Evolutionary conservation across 2,888 invertebrate species (phyloP), one percentile per base, ranked within the genome.

Genomic region (Phyto melanocephala): DNA sequence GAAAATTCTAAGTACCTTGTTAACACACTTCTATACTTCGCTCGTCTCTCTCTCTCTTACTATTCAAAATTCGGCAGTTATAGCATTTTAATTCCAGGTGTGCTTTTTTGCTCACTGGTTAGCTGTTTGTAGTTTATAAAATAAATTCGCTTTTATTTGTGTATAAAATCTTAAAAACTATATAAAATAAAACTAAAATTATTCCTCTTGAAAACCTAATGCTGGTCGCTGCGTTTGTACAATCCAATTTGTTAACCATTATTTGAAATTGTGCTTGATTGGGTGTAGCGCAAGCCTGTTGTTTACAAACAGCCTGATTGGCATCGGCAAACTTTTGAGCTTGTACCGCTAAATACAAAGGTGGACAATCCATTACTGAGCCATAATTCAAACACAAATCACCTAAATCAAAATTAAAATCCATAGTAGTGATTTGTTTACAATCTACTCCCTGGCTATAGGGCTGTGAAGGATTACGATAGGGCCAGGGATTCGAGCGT

Each of bases 291-390:
- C 96, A 96, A 2, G 90, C 91, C 11, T 87, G 81, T 86, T 94
- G 94, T 93, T 90, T 92, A 86, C 95, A 95, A 42, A 85, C 83
- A 13, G 88, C 90, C 10, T 86, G 82, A 13, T 71, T 71, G 7
- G 65, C 11, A 20, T 71, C 42, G 0, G 87, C 86, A 67, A 88
- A 89, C 0, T 85, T 75, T 71, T 88, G 87, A 4, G 90, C 87
- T 87, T 93, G 92, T 4, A 96, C 93, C 0, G 95, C 95, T 45
- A 96, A 86, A 88, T 94, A 94, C n/a, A 95, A 90, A 3, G 94
- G 93, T 0, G 93, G 92, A 86, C 96, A 96, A 0, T 93, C 89
- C 78, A 92, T 90, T 68, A 95, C 93, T 1, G 89, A 91, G 63
- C 89, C 90, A 80, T 92, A 92, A 28, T 91, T 93, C 2, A 89